Base-by-base conservation (phyloP, 1,140 invertebrate species). In the Atta cephalotes region DNA sequence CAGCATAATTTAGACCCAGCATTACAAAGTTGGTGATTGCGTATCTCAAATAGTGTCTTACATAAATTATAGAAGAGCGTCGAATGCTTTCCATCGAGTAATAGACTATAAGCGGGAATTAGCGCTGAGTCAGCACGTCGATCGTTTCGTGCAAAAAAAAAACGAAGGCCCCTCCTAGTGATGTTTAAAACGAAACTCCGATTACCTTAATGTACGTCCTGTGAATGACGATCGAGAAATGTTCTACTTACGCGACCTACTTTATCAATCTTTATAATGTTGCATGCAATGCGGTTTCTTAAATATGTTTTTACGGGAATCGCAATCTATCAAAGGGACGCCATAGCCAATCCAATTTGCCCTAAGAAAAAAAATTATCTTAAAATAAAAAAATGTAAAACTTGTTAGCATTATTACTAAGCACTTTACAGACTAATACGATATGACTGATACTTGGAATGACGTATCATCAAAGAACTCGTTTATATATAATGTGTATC, bases 241-340 rank as follows among this genome's bases (percentile, higher is more conserved):
- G 79, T 45, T 45, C 79, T 45, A 72, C 51, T 81, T 81, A 45
- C 21, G 35, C 79, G 66, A 70, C 51, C 68, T 53, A 71, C 49
- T 81, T 81, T 81, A 66, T 81, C 66, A 72, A 81, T 81, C 79
- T 81, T 21, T 31, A 16, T 28, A 45, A 39, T 71, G 12, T 81
- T 72, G 79, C 79, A 81, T 72, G 65, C 65, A 71, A n/a, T 49
- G 66, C 6, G 12, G 66, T 45, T 81, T 81, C 31, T 70, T 71
- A 53, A 65, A 56, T 39, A 12, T 39, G 65, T 56, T 58, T 81
- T 58, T 68, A 81, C n/a, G 21, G 16, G 35, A 72, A 45, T 58
- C 66, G 51, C 78, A 39, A 56, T 71, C 49, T 56, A 71, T 81
- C 79, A 81, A 72, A 45, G 16, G 12, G 25, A 9, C 39, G 60